A percentile compares a stretch with the other conserved stretches of the same genome.
These are phyloP conservation scores for Siderastrea radians DNA, from an alignment of 92 coral and sea anemone species.

Conservation along the genomic window DNA sequence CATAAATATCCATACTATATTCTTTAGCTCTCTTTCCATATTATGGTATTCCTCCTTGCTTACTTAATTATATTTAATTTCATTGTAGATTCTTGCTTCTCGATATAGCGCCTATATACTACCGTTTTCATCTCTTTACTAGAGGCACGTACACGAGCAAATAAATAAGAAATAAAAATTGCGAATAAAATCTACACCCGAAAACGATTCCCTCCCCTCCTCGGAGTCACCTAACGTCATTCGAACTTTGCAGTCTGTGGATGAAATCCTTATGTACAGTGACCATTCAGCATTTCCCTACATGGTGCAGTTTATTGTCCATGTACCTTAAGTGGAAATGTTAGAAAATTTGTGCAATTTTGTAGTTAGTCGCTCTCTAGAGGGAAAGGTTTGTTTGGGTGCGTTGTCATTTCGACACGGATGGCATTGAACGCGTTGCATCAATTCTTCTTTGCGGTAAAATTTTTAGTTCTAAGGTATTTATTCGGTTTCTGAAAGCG, in stretches of 20 bases:
- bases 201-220: background rate
- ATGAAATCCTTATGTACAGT: background rate
- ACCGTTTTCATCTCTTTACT: slow-evolving; percentile 2
- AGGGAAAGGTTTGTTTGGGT: slow-evolving; percentile 16
- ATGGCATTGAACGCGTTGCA: background rate
- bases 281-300: background rate
- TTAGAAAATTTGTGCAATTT: background rate
- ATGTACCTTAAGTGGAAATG: background rate
- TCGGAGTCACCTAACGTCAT: background rate
- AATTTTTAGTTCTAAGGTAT: background rate
- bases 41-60: slow-evolving; percentile 44
- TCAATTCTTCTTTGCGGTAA: background rate
- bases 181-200: slow-evolving; percentile 37
- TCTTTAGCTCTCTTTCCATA: slow-evolving; percentile 57
- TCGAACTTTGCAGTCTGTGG: background rate
- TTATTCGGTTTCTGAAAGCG: slow-evolving; percentile 23
- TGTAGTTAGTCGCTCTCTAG: background rate
- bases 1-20: slow-evolving; percentile 59
- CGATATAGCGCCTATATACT: slow-evolving; percentile 9
- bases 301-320: background rate
- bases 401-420: slow-evolving; percentile 16
- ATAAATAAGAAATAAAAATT: slow-evolving; percentile 43
- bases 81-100: slow-evolving; percentile 21
- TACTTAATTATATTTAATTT: slow-evolving; percentile 35
- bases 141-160: slow-evolving; percentile 35